Evolutionary conservation across 1,140 invertebrate genomes (phyloP).

Genomic region (Grapholita molesta): DNA sequence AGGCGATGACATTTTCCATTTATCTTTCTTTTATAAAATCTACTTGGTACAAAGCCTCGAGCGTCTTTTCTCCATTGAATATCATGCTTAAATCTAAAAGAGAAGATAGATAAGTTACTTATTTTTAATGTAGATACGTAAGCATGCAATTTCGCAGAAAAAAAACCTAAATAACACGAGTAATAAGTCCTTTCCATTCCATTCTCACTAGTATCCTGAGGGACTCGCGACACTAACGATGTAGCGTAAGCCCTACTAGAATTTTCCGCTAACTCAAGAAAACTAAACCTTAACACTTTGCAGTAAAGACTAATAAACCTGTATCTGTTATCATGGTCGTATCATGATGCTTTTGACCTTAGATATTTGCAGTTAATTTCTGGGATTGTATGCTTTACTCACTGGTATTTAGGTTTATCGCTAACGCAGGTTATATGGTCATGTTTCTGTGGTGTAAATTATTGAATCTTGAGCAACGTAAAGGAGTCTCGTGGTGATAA

Average conservation of each 20-base stretch:
- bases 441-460: constrained; percentile 8
- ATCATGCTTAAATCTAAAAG: too few species aligned
- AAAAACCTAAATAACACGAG: not conserved
- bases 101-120: not conserved
- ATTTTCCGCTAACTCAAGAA: too few species aligned
- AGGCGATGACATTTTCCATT: too few species aligned
- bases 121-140: not conserved
- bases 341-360: not conserved
- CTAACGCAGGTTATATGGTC: not conserved
- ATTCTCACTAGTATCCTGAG: constrained; percentile 13
- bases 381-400: not conserved
- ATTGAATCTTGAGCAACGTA: constrained; percentile 7
- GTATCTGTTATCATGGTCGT: not conserved
- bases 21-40: too few species aligned
- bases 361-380: not conserved
- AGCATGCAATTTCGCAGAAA: not conserved
- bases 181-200: constrained; percentile 12
- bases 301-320: not conserved
- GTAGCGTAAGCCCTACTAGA: not conserved
- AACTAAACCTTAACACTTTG: not conserved
- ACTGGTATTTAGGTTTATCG: not conserved
- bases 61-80: not conserved
- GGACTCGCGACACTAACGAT: constrained; percentile 14
- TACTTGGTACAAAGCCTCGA: too few species aligned
- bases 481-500: constrained; percentile 8